These are phyloP conservation scores for Pollenia angustigena DNA, from an alignment of 2,888 invertebrate genomes.

Conservation along the genomic window DNA sequence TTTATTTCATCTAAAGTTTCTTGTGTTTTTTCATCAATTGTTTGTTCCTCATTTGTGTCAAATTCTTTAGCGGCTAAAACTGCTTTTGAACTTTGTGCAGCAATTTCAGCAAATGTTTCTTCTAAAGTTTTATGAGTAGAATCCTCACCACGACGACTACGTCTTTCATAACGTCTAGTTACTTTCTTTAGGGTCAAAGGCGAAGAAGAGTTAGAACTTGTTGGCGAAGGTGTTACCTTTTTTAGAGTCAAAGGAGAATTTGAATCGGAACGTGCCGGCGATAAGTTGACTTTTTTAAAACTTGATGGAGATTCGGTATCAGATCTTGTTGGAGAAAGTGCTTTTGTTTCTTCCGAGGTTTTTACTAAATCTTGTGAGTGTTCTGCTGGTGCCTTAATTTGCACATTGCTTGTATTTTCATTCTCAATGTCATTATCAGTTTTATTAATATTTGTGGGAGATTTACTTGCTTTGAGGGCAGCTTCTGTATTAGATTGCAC, in stretches of 20 bases:
- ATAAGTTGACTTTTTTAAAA: constrained; percentile 42
- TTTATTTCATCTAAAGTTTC: not conserved
- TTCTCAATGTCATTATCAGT: not conserved
- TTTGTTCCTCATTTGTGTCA: constrained; percentile 28
- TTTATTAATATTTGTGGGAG: not conserved
- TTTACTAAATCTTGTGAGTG: not conserved
- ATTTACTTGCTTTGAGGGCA: constrained; percentile 60
- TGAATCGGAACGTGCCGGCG: constrained; percentile 66
- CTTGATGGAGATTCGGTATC: constrained; percentile 21
- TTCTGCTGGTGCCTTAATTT: not conserved
- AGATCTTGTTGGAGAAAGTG: constrained; percentile 18
- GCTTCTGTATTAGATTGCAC: constrained; percentile 74
- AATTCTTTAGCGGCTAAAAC: constrained; percentile 71
- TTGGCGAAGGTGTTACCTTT: constrained; percentile 64
- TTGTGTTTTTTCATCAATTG: constrained; percentile 2
- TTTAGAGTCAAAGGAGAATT: constrained; percentile 61
- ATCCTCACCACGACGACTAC: constrained; percentile 70
- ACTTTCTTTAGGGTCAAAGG: constrained; percentile 67
- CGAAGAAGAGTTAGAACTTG: constrained; percentile 64
- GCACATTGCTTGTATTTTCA: not conserved
- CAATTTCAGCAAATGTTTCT: constrained; percentile 76
- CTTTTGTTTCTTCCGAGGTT: not conserved
- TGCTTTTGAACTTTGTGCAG: constrained; percentile 74
- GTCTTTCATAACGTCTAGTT: constrained; percentile 75
- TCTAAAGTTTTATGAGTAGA: constrained; percentile 74